Evolutionary conservation across 2,888 invertebrate species (phyloP), one percentile per base, ranked within the genome.

Genomic region (Gerris lacustris): DNA sequence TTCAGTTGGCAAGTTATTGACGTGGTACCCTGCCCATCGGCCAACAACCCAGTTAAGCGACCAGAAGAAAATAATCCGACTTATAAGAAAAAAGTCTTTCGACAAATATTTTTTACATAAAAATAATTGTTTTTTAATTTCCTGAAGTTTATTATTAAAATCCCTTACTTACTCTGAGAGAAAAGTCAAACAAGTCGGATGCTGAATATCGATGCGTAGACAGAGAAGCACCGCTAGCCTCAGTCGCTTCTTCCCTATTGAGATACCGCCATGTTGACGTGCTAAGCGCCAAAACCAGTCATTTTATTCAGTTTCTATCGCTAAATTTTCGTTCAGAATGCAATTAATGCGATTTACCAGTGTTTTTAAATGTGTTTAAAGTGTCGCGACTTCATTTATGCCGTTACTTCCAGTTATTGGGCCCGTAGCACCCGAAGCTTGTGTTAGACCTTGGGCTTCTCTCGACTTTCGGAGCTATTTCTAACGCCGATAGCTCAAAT

Each of bases 251-350:
- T 79, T 80, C 80, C 78, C 78, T 79, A 79, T 15, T 55, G 78
- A 79, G 79, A 78, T 77, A 79, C 81, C 82, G 82, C 82, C 82
- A 82, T 82, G 81, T 82, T 82, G 82, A 80, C 74, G 74, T 72
- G 73, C 74, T 74, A 74, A 76, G 76, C 76, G 76, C 76, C 76
- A 76, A 76, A 76, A 76, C 71, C 72, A 68, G 67, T 62, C 64
- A 67, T 70, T 71, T 71, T 73, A 68, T 72, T 63, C 47, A 69
- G 69, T 71, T 73, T 71, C 67, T 64, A n/a, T 9, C 31, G 64
- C 17, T n/a, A 9, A 18, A n/a, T 18, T 18, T 64, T n/a, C 7
- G 5, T 64, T 17, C 17, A 7, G 9, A 18, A n/a, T 64, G 18
- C 11, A 18, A 64, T 7, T n/a, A 31, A 18, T n/a, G 18, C 7